phyloP scores from a whole-genome alignment of 2,113 vertebrate genomes.

The Anarhynchus alexandrinus region DNA sequence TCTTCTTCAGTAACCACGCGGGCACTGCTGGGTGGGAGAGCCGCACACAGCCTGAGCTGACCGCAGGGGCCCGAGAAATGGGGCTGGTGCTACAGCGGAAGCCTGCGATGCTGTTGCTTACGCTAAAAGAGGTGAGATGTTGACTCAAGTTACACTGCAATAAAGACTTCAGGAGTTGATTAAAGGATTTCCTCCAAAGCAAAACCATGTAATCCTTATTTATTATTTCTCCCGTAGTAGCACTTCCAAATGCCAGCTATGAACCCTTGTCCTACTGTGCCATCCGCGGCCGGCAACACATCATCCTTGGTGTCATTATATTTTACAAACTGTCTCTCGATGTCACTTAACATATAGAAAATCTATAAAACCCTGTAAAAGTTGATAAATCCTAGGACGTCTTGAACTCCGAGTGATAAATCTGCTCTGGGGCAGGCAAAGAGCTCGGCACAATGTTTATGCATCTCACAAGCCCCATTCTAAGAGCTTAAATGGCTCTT shows the following conservation, averaged over 20 bases:
- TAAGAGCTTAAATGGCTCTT: conserved; percentile 22
- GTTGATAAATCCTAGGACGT: conserved; percentile 30
- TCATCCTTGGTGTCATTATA: background rate
- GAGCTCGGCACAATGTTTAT: conserved; percentile 1
- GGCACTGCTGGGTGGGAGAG: background rate
- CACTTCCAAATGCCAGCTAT: background rate
- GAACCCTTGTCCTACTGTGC: background rate
- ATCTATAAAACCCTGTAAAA: conserved; percentile 38
- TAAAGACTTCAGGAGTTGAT: background rate
- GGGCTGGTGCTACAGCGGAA: rapidly evolving
- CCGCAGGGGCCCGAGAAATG: rapidly evolving
- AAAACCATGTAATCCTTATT: background rate
- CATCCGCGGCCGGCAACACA: background rate
- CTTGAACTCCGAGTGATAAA: conserved; percentile 17
- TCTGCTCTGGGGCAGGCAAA: conserved; percentile 24
- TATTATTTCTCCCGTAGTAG: background rate
- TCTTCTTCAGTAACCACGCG: rapidly evolving
- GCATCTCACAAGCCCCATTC: background rate
- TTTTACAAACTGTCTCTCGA: conserved; percentile 1
- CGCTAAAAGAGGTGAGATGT: background rate
- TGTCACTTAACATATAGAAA: conserved; percentile 25
- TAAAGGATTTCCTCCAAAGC: background rate
- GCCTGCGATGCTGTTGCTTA: background rate
- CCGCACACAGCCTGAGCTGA: rapidly evolving
- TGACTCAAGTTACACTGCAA: background rate